These are phyloP conservation scores for Pseudobourletiella spinata DNA, from an alignment of 1,140 invertebrate species.

Conservation along the genomic window DNA sequence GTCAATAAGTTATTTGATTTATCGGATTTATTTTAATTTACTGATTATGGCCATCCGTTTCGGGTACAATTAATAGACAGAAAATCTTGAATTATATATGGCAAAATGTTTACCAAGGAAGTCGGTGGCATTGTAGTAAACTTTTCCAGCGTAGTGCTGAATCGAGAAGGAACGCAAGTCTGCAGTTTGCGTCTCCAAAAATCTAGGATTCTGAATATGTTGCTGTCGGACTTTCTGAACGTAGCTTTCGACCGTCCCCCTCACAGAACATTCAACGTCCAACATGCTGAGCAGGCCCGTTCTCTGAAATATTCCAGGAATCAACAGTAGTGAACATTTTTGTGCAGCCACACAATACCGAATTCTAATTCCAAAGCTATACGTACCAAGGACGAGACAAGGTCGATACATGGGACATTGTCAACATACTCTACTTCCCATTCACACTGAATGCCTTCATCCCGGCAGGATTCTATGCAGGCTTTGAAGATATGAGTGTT, in stretches of 20 bases:
- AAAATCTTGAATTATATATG: too few relatives aligned
- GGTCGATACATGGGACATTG: constrained; percentile 90
- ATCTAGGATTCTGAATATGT: constrained; percentile 63
- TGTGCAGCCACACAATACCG: neutral
- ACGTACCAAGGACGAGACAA: constrained; percentile 78
- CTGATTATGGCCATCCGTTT: too few relatives aligned
- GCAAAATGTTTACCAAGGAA: constrained; percentile 58
- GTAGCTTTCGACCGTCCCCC: constrained; percentile 78
- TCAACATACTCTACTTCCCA: constrained; percentile 89
- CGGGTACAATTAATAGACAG: too few relatives aligned
- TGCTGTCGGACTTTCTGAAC: constrained; percentile 76
- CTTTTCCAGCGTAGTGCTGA: constrained; percentile 81
- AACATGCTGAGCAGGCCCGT: constrained; percentile 83
- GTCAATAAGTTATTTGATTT: too few relatives aligned
- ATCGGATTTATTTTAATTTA: too few relatives aligned
- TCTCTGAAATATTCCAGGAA: constrained; percentile 45
- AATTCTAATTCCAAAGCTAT: neutral
- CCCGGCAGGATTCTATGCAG: constrained; percentile 82
- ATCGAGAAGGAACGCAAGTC: constrained; percentile 70
- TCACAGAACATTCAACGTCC: constrained; percentile 82
- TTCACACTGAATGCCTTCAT: constrained; percentile 85
- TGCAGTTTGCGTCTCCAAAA: constrained; percentile 48
- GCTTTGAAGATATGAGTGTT: constrained; percentile 94
- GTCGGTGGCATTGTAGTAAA: constrained; percentile 78
- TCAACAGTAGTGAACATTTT: neutral